Conservation (phyloP, 2,888 invertebrate genomes). For the Erebia epiphron region DNA sequence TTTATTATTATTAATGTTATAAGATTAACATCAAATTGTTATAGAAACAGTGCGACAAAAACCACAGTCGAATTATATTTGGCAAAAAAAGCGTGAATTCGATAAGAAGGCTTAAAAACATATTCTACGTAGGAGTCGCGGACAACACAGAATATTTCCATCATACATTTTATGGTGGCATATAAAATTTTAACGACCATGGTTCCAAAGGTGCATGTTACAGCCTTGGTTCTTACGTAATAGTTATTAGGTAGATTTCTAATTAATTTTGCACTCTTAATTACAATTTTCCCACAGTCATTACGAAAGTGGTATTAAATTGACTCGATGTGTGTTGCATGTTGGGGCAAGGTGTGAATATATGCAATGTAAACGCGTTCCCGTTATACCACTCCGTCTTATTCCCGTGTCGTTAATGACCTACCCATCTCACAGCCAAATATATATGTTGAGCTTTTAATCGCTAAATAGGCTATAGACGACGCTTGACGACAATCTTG, state of each 20-base stretch:
- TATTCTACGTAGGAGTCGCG: too few species aligned
- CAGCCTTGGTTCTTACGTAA: background rate
- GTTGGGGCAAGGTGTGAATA: constrained; percentile 44
- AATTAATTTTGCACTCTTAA: constrained; percentile 20
- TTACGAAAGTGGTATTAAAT: constrained; percentile 20
- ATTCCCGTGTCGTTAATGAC: background rate
- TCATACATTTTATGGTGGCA: constrained; percentile 1
- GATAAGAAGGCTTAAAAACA: too few species aligned
- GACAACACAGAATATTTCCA: too few species aligned
- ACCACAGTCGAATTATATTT: too few species aligned
- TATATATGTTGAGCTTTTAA: too few species aligned
- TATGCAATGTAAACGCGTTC: constrained; percentile 37
- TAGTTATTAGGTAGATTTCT: background rate
- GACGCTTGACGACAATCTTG: too few species aligned
- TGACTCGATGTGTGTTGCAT: constrained; percentile 23
- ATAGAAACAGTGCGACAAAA: too few species aligned
- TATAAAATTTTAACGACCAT: background rate
- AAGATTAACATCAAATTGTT: too few species aligned
- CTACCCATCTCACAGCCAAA: too few species aligned
- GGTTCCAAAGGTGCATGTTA: background rate
- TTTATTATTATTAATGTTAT: too few species aligned
- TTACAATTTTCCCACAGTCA: constrained; percentile 21
- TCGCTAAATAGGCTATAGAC: too few species aligned
- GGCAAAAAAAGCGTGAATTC: too few species aligned
- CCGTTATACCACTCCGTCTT: background rate